Evolutionary conservation across 1,140 invertebrate genomes (phyloP).

Genomic region (Dendroctonus ponderosae): DNA sequence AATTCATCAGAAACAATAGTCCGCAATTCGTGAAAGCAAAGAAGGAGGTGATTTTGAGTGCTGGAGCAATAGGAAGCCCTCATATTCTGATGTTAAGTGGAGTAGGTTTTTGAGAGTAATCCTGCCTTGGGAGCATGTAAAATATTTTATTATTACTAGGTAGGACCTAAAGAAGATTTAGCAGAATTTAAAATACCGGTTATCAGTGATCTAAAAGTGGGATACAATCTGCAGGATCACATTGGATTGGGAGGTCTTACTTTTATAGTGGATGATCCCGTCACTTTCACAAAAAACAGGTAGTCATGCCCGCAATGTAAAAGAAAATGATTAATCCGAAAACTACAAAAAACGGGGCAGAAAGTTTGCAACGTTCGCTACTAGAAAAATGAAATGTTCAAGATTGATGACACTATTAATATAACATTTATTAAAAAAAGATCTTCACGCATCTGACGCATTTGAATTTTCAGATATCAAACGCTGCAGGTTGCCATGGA

Average conservation of each 20-base stretch:
- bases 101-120: conserved; percentile 49
- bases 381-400: too few relatives aligned
- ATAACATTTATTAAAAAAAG: too few relatives aligned
- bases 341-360: too few relatives aligned
- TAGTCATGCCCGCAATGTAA: background rate
- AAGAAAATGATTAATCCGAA: too few relatives aligned
- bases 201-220: conserved; percentile 72
- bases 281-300: conserved; percentile 71
- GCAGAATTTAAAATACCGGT: conserved; percentile 72
- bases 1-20: conserved; percentile 67
- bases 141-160: conserved; percentile 36
- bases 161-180: conserved; percentile 79
- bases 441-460: too few relatives aligned
- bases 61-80: conserved; percentile 77
- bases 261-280: conserved; percentile 75
- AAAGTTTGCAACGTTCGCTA: too few relatives aligned
- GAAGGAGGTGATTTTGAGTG: conserved; percentile 76
- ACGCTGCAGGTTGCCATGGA: conserved; percentile 74
- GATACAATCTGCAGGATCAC: conserved; percentile 82
- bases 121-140: background rate
- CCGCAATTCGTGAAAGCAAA: conserved; percentile 65
- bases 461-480: conserved; percentile 59
- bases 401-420: too few relatives aligned
- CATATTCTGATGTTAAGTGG: conserved; percentile 89
- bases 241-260: conserved; percentile 80